Evolutionary conservation across 2,888 invertebrate genomes (phyloP).

Genomic region (Nemapogon koenigi): DNA sequence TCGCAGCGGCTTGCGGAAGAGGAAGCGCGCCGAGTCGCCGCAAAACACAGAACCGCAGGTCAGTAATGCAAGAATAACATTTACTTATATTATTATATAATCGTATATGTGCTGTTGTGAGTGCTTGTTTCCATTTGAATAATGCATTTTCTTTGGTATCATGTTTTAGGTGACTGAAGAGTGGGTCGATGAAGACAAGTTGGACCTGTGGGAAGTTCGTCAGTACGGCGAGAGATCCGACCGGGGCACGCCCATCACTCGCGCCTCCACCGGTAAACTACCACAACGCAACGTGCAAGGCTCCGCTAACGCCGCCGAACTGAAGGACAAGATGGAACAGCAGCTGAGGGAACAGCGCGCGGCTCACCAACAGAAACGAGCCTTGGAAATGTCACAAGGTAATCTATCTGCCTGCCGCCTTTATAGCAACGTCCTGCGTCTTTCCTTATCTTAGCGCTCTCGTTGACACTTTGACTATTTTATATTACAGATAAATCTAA

Average conservation of each 20-base stretch:
- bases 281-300: constrained; percentile 43
- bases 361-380: constrained; percentile 88
- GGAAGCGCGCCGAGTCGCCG: constrained; percentile 92
- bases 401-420: constrained; percentile 14
- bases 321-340: constrained; percentile 91
- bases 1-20: constrained; percentile 88
- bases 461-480: background rate
- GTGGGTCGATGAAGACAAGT: constrained; percentile 95
- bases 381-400: constrained; percentile 72
- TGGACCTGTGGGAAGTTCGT: constrained; percentile 97
- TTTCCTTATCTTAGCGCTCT: background rate
- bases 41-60: constrained; percentile 91
- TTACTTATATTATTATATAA: too few species aligned
- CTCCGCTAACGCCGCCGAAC: constrained; percentile 71
- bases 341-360: constrained; percentile 87
- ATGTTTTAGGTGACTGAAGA: constrained; percentile 87
- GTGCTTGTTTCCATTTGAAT: too few species aligned
- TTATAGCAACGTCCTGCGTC: background rate
- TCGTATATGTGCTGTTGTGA: too few species aligned
- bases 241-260: constrained; percentile 78
- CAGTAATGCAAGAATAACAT: too few species aligned
- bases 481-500: constrained; percentile 49
- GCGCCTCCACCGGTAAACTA: constrained; percentile 78
- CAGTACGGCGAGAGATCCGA: constrained; percentile 84
- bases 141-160: too few species aligned